Evolutionary conservation across 2,888 invertebrate species (phyloP).

Genomic region (Caenorhabditis sp.): DNA sequence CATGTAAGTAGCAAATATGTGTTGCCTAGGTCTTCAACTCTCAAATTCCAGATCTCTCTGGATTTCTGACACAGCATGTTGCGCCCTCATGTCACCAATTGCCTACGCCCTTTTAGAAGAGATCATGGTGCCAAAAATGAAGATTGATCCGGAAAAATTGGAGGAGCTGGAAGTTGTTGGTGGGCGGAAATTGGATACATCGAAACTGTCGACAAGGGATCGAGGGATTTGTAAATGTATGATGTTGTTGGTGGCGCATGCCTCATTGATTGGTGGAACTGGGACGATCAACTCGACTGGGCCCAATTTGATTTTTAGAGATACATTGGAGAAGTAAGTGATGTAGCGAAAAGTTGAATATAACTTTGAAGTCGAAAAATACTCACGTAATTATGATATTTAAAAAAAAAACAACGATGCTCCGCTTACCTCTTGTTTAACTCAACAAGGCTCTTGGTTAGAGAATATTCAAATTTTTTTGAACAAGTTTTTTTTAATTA

Average conservation of each 20-base stretch:
- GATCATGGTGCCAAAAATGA: constrained; percentile 72
- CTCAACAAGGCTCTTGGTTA: no score
- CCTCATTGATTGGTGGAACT: constrained; percentile 59
- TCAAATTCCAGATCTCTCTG: constrained; percentile 56
- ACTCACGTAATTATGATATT: no score
- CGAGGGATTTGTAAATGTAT: constrained; percentile 56
- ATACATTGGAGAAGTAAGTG: constrained; percentile 41
- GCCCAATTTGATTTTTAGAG: constrained; percentile 56
- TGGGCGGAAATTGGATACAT: neutral
- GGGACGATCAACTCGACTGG: constrained; percentile 63
- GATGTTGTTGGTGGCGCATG: constrained; percentile 59
- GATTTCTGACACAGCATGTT: constrained; percentile 70
- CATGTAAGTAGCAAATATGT: constrained; percentile 35
- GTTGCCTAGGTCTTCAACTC: neutral
- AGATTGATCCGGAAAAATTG: neutral
- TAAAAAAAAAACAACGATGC: neutral
- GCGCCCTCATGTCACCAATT: constrained; percentile 92
- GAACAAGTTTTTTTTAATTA: no score
- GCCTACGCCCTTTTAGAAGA: constrained; percentile 85
- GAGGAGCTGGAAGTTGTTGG: neutral
- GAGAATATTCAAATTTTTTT: no score
- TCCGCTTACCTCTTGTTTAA: no score
- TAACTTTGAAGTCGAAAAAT: neutral
- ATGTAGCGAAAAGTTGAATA: no score
- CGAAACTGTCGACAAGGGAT: neutral